These are phyloP conservation scores for Merops nubicus DNA, from an alignment of 2,113 vertebrate species.

Conservation along the genomic window DNA sequence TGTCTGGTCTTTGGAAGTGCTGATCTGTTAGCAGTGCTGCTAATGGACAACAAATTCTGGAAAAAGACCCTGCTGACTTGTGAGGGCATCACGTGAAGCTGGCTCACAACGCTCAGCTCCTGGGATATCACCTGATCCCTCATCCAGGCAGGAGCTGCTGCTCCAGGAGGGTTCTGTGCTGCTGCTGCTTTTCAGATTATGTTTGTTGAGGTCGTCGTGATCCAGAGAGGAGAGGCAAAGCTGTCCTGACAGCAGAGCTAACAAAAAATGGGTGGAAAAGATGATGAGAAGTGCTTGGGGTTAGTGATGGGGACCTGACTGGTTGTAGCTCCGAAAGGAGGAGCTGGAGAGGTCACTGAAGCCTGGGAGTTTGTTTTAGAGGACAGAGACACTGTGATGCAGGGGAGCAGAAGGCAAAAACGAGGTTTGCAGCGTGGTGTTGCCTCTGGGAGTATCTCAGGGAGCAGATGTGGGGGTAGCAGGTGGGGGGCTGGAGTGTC, in stretches of 20 bases:
- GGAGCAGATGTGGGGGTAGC: background rate
- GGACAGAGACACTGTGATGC: background rate
- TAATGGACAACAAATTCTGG: conserved; percentile 29
- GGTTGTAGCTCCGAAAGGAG: background rate
- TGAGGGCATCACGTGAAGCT: background rate
- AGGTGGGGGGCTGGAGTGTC: background rate
- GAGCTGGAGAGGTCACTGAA: background rate
- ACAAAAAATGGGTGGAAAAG: background rate
- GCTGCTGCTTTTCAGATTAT: background rate
- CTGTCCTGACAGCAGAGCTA: background rate
- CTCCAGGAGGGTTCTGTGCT: background rate
- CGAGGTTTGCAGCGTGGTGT: background rate
- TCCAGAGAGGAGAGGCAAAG: background rate
- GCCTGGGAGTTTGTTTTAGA: background rate
- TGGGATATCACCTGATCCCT: background rate
- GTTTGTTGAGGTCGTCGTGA: background rate
- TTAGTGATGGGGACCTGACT: background rate
- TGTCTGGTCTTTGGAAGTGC: conserved; percentile 5
- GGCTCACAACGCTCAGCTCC: background rate
- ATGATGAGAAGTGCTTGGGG: background rate
- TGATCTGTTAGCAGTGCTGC: background rate
- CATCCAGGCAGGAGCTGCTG: background rate
- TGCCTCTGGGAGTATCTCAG: background rate
- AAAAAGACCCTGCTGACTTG: conserved; percentile 44
- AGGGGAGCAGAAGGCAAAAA: background rate